phyloP scores from a whole-genome alignment of 2,888 invertebrate species.

The Noctuana brunneofusca region DNA sequence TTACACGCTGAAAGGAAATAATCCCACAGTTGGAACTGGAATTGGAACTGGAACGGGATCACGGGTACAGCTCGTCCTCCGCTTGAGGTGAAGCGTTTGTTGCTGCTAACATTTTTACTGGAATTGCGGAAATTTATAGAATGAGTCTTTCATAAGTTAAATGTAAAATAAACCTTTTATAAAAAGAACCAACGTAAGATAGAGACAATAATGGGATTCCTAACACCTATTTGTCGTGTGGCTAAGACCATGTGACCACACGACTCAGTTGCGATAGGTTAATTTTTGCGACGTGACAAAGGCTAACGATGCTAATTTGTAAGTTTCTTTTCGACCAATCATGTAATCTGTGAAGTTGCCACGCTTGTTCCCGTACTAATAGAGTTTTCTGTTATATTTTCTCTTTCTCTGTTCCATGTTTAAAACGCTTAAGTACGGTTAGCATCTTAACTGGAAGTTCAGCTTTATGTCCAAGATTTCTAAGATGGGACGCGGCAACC shows the following conservation, averaged over 20 bases:
- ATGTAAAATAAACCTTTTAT: too few relatives aligned
- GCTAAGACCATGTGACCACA: too few relatives aligned
- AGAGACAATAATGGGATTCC: too few relatives aligned
- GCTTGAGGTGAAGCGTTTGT: background rate
- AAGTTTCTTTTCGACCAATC: too few relatives aligned
- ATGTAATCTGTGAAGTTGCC: too few relatives aligned
- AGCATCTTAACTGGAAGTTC: background rate
- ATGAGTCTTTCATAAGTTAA: too few relatives aligned
- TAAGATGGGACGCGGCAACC: slow-evolving; percentile 36
- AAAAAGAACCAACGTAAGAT: too few relatives aligned
- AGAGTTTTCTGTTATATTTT: background rate
- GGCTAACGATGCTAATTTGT: too few relatives aligned
- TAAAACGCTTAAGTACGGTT: background rate
- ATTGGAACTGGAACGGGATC: slow-evolving; percentile 37
- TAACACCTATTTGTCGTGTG: too few relatives aligned
- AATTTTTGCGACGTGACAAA: too few relatives aligned
- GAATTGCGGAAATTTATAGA: background rate
- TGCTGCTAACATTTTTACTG: background rate
- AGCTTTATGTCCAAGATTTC: background rate
- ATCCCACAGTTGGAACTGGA: slow-evolving; percentile 48
- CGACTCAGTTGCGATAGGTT: too few relatives aligned
- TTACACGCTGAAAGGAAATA: slow-evolving; percentile 56
- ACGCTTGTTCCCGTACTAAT: too few relatives aligned
- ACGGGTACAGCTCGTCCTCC: slow-evolving; percentile 4
- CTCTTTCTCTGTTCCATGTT: background rate